phyloP scores from a whole-genome alignment of 2,888 invertebrate genomes.

The Hypena proboscidalis region DNA sequence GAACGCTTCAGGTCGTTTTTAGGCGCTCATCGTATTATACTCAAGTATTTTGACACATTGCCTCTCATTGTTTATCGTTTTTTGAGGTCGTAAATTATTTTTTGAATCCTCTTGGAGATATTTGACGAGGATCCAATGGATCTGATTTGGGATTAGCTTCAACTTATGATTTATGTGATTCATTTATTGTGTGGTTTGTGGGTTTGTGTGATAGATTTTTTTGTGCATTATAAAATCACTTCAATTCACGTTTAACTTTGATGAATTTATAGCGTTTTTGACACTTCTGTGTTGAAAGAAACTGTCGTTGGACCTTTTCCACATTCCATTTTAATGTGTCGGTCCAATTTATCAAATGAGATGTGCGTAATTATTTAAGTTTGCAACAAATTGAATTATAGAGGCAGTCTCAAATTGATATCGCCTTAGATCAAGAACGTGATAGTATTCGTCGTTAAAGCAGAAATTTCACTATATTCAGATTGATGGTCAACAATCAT shows the following conservation, averaged over 20 bases:
- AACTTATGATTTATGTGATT: conserved; percentile 71
- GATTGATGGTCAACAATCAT: too few relatives aligned
- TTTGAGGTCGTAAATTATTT: conserved; percentile 74
- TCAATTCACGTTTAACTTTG: conserved; percentile 8
- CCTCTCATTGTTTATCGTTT: conserved; percentile 73
- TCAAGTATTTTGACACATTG: conserved; percentile 82
- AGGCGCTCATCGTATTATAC: conserved; percentile 69
- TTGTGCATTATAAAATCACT: conserved; percentile 5
- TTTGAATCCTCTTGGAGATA: conserved; percentile 50
- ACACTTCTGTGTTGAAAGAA: background rate
- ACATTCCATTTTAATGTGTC: too few relatives aligned
- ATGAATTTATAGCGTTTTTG: conserved; percentile 11
- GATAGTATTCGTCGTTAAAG: too few relatives aligned
- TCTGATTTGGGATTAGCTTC: conserved; percentile 65
- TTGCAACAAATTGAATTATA: too few relatives aligned
- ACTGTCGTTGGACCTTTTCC: too few relatives aligned
- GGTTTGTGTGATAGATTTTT: conserved; percentile 12
- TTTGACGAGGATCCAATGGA: conserved; percentile 71
- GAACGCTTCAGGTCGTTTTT: conserved; percentile 52
- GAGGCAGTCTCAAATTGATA: too few relatives aligned
- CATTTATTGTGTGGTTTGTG: conserved; percentile 43
- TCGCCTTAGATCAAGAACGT: too few relatives aligned
- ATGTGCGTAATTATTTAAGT: too few relatives aligned
- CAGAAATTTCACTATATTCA: too few relatives aligned
- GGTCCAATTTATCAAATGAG: too few relatives aligned